phyloP scores from a whole-genome alignment of 1,140 invertebrate genomes.

The Drosophila rufa region DNA sequence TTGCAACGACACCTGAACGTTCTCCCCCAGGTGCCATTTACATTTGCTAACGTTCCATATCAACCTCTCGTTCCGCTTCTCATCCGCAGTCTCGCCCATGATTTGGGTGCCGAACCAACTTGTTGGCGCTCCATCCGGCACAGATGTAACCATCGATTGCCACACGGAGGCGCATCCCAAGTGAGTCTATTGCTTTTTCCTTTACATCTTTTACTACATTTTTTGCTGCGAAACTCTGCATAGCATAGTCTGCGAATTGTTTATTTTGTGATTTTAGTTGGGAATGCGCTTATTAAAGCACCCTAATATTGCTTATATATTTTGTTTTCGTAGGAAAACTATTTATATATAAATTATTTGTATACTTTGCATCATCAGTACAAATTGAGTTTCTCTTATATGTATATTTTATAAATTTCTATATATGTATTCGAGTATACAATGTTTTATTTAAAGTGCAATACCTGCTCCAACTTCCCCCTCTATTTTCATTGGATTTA shows the following conservation, averaged over 20 bases:
- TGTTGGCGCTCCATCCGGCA: slow-evolving; percentile 94
- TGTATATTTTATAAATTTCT: no score
- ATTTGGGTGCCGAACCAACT: slow-evolving; percentile 96
- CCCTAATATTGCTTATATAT: no score
- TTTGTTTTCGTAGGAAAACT: neutral
- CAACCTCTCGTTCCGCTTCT: slow-evolving; percentile 20
- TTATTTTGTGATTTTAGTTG: neutral
- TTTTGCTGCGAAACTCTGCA: slow-evolving; percentile 15
- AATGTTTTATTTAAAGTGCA: no score
- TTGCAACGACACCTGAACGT: slow-evolving; percentile 62
- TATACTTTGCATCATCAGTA: no score
- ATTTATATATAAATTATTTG: no score
- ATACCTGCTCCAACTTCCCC: neutral
- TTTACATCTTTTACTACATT: slow-evolving; percentile 3
- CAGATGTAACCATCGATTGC: slow-evolving; percentile 96
- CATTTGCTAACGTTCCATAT: slow-evolving; percentile 62
- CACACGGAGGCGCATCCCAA: slow-evolving; percentile 95
- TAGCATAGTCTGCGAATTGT: slow-evolving; percentile 2
- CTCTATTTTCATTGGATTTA: slow-evolving; percentile 10
- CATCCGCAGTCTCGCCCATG: slow-evolving; percentile 92
- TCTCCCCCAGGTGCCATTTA: slow-evolving; percentile 59
- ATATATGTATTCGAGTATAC: no score
- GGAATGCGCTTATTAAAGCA: neutral
- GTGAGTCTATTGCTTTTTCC: slow-evolving; percentile 61
- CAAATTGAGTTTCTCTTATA: no score